Base-by-base conservation (phyloP, 2,113 vertebrate genomes). In the Taurulus bubalis region DNA sequence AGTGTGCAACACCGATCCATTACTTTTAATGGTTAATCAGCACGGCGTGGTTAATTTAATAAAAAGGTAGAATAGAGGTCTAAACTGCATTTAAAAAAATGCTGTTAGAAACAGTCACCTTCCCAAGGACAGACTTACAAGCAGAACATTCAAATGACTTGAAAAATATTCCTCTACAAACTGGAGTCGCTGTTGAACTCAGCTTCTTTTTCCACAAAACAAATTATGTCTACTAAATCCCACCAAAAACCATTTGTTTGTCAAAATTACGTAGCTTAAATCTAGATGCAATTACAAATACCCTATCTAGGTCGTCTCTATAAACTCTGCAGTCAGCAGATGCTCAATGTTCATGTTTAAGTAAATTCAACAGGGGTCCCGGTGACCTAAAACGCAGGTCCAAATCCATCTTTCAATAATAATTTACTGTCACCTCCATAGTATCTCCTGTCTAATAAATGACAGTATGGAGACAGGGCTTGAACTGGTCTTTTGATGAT, bases 331-430 rank as follows among this genome's bases (percentile, higher is more conserved):
- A 71, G 49, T 53, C 26, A 38, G 26, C 49, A 63, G 28, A 63
- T 68, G 63, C 72, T 75, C 26, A 67, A 68, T 51, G 70, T 69
- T 24, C 78, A 77, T 11, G 15, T 22, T 18, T 16, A 30, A 68
- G 18, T 18, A 14, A 24, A 67, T 67, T 58, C 10, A 49, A 49
- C 4, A n/a, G 32, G n/a, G 8, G 4, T 70, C 30, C 30, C 4
- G 30, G 30, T 32, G 7, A 18, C 22, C 32, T 53, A 4, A 7
- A 34, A 60, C 3, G 2, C n/a, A 30, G 24, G 8, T 38, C 55
- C 11, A 71, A 56, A 56, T 71, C 16, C 8, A 36, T 63, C 32
- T 36, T 70, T 55, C 3, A 10, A 10, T 26, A n/a, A 18, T 20
- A 10, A 11, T 67, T 47, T 30, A n/a, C 10, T 0, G 10, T 22